phyloP scores from a whole-genome alignment of 2,797 vertebrate species.

The Holocentrus rufus region DNA sequence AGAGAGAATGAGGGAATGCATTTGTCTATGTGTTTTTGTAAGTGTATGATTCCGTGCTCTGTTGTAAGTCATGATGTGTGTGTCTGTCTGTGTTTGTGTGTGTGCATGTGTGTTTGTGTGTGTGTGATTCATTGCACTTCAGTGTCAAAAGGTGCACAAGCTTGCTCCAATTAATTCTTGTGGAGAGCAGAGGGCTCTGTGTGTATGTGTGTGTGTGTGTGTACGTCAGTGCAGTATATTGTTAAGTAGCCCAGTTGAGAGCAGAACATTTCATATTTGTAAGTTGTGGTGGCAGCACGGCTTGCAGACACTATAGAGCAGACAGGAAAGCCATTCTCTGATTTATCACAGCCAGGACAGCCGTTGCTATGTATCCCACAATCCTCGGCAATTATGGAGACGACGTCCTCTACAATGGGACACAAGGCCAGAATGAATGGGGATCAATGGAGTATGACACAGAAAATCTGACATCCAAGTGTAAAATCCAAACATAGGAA shows the following conservation, averaged over 20 bases:
- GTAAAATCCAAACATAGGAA: not conserved
- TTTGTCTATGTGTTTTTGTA: constrained; percentile 28
- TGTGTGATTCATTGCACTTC: constrained; percentile 28
- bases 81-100: too few species aligned
- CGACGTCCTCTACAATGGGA: constrained; percentile 36
- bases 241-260: constrained; percentile 34
- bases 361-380: constrained; percentile 23
- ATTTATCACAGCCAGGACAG: constrained; percentile 49
- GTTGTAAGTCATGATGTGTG: not conserved
- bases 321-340: constrained; percentile 61
- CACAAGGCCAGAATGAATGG: constrained; percentile 22
- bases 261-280: constrained; percentile 42
- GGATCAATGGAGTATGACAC: constrained; percentile 20
- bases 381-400: constrained; percentile 48
- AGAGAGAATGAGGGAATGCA: constrained; percentile 8
- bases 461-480: constrained; percentile 11
- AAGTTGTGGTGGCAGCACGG: constrained; percentile 30
- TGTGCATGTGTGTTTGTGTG: not conserved
- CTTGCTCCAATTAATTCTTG: constrained; percentile 49
- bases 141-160: constrained; percentile 36
- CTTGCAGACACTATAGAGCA: constrained; percentile 39
- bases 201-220: constrained; percentile 16
- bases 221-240: constrained; percentile 24
- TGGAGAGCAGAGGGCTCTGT: constrained; percentile 13
- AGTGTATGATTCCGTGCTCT: constrained; percentile 1